These are phyloP conservation scores for Stratiomys singularior DNA, from an alignment of 2,888 invertebrate species.

Conservation along the genomic window DNA sequence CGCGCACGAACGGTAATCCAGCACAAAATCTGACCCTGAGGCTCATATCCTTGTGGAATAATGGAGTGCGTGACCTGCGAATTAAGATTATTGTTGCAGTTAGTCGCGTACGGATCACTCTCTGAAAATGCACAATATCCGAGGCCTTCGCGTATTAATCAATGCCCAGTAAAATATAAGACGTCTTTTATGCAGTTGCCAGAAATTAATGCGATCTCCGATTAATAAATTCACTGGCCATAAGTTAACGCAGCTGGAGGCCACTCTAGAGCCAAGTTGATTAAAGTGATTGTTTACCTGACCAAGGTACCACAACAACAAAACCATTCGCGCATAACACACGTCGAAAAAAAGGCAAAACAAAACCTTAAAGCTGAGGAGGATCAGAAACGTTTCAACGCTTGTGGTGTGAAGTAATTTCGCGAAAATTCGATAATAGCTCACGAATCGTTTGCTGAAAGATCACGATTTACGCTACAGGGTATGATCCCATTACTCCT, in stretches of 20 bases:
- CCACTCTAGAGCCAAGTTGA: conserved; percentile 8
- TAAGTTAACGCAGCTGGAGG: conserved; percentile 50
- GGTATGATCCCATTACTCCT: not conserved
- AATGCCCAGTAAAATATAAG: not conserved
- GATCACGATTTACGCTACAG: not conserved
- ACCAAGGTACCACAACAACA: not conserved
- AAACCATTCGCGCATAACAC: not conserved
- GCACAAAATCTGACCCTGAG: not conserved
- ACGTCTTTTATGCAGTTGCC: conserved; percentile 44
- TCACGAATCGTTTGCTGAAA: conserved; percentile 21
- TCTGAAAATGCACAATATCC: not conserved
- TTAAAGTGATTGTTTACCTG: conserved; percentile 11
- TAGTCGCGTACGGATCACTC: conserved; percentile 9
- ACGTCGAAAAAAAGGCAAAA: not conserved
- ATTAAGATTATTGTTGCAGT: conserved; percentile 14
- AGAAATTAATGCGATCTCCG: conserved; percentile 49
- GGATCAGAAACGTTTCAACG: conserved; percentile 16
- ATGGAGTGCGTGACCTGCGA: conserved; percentile 34
- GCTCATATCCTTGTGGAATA: conserved; percentile 17
- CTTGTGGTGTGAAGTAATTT: conserved; percentile 24
- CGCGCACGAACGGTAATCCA: not conserved
- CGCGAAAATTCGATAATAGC: conserved; percentile 21
- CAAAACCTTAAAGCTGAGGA: not conserved
- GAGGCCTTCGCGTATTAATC: conserved; percentile 7
- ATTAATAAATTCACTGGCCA: conserved; percentile 50